Percentiles rank a stretch among this genome's conserved stretches.
Evolutionary conservation across 1,140 invertebrate genomes (phyloP).

Genomic region (Saccostrea echinata): DNA sequence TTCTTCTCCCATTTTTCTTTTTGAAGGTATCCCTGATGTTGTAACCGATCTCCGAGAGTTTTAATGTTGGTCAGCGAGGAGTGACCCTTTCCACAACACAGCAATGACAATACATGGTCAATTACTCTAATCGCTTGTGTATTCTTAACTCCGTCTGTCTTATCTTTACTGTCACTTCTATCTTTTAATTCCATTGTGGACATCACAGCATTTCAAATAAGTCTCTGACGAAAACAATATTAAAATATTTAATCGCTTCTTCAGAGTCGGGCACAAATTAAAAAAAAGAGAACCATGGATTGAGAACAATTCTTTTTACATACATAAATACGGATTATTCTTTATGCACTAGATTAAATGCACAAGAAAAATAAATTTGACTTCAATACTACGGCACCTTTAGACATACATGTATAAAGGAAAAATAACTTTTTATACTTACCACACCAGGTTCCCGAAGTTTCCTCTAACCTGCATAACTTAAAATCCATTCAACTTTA

Average conservation of each 20-base stretch:
- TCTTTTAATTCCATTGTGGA: slow-evolving; percentile 1
- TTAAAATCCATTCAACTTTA: not conserved
- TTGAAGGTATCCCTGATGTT: not conserved
- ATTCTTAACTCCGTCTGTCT: not conserved
- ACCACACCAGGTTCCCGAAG: not conserved
- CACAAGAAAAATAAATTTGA: not conserved
- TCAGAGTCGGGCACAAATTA: not conserved
- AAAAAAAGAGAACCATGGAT: not conserved
- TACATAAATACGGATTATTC: not conserved
- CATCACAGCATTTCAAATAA: not conserved
- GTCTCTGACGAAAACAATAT: not conserved
- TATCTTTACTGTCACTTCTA: not conserved
- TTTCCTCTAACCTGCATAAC: not conserved
- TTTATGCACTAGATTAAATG: slow-evolving; percentile 5
- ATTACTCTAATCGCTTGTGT: not conserved
- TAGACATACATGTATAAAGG: not conserved
- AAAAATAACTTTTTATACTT: not conserved
- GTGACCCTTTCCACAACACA: slow-evolving; percentile 10
- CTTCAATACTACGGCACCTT: not conserved
- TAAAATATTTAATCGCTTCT: slow-evolving; percentile 5
- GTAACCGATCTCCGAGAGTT: not conserved
- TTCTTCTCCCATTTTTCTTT: slow-evolving; percentile 16
- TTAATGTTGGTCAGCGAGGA: not conserved
- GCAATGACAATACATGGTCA: not conserved
- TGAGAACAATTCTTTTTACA: not conserved